Conservation (phyloP, 2,797 vertebrate species). For the Acipenser oxyrinchus region DNA sequence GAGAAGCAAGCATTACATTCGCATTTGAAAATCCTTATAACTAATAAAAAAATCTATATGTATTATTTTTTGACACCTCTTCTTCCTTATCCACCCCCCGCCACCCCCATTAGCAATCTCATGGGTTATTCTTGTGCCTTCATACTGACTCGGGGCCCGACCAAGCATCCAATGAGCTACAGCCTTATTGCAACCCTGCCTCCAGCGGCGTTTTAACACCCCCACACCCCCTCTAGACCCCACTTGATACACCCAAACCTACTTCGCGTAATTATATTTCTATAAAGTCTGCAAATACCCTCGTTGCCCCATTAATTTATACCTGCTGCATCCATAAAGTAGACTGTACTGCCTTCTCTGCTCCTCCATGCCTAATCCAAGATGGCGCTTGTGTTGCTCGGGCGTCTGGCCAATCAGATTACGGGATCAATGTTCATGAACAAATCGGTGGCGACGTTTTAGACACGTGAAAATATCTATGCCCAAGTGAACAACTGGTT, state of each 20-base stretch:
- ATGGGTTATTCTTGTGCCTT: constrained; percentile 53
- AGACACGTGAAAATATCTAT: constrained; percentile 24
- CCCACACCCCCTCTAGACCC: constrained; percentile 19
- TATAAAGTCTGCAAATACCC: no score
- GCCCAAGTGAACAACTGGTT: no score
- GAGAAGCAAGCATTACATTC: no score
- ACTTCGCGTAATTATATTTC: background rate
- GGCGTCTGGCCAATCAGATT: constrained; percentile 49
- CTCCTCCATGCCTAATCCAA: constrained; percentile 38
- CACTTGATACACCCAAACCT: constrained; percentile 5
- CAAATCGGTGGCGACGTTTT: constrained; percentile 57
- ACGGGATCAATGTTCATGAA: constrained; percentile 34
- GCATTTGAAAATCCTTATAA: no score
- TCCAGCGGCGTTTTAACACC: constrained; percentile 25
- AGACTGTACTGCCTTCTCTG: constrained; percentile 35
- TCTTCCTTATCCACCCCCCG: constrained; percentile 6
- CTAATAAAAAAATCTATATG: no score
- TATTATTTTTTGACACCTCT: no score
- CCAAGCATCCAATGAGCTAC: constrained; percentile 65
- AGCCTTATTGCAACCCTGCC: constrained; percentile 70
- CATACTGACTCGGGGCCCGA: constrained; percentile 53
- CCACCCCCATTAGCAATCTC: constrained; percentile 24
- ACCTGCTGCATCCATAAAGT: constrained; percentile 11
- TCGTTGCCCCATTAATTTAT: no score
- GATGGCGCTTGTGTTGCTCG: constrained; percentile 63